A percentile compares a stretch with the other conserved stretches of the same genome.
phyloP scores from a whole-genome alignment of 2,113 vertebrate species.

The Lichenostomus cassidix region DNA sequence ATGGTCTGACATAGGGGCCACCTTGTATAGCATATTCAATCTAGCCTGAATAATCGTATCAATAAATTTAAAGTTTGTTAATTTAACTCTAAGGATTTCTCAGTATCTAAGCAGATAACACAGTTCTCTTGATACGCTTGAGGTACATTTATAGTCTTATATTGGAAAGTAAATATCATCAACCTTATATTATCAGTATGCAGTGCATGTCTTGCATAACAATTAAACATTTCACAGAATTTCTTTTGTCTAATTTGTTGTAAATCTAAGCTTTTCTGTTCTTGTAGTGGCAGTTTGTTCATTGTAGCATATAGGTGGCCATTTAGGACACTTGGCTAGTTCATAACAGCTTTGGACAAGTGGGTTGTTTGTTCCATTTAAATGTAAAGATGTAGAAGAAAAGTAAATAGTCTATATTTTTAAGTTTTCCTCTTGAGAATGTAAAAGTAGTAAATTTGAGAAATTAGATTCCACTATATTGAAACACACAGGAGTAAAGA shows the following conservation, averaged over 20 bases:
- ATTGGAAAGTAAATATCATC: background rate
- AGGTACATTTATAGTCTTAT: background rate
- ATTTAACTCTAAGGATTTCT: background rate
- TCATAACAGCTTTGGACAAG: slow-evolving; percentile 80
- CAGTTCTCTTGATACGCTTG: background rate
- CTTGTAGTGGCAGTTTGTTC: slow-evolving; percentile 24
- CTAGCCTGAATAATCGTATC: background rate
- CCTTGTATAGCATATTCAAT: background rate
- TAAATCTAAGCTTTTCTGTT: slow-evolving; percentile 10
- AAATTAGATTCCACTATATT: slow-evolving; percentile 86
- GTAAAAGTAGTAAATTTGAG: slow-evolving; percentile 78
- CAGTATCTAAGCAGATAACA: background rate
- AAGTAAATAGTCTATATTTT: slow-evolving; percentile 87
- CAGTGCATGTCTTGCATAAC: background rate
- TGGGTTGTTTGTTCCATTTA: slow-evolving; percentile 78
- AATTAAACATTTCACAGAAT: background rate
- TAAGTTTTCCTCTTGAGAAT: slow-evolving; percentile 80
- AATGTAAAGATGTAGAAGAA: slow-evolving; percentile 83
- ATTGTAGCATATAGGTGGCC: slow-evolving; percentile 47
- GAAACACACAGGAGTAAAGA: slow-evolving; percentile 80
- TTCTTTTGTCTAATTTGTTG: background rate
- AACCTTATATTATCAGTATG: background rate
- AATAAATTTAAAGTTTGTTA: background rate
- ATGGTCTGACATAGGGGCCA: background rate
- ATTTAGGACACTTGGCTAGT: slow-evolving; percentile 57